Evolutionary conservation across 2,888 invertebrate species (phyloP), one percentile per base, ranked within the genome.

Genomic region (Oligia latruncula): DNA sequence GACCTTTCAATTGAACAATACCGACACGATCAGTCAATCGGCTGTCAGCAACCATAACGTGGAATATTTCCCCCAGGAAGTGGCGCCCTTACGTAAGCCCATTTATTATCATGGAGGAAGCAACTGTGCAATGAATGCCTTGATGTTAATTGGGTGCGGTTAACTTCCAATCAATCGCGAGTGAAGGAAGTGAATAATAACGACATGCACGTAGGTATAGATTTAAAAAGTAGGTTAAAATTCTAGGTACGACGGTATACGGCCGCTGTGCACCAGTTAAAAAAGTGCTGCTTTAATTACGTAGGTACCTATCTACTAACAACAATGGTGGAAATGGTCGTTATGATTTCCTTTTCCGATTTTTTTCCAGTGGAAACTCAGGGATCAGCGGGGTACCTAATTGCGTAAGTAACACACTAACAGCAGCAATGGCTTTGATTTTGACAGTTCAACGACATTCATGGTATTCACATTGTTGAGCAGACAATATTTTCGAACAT

Each of bases 41-140:
- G 58, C 60, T 78, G 74, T 71, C 60, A 73, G 75, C 52, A 64
- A 66, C 46, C 46, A 13, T 64, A 74, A 40, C 64, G 76, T 78
- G 55, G 46, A 65, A 65, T 43, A 58, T 82, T 88, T 85, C 65
- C 71, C 65, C 73, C 64, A 80, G 88, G 86, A 86, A 86, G 60
- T 82, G 29, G 55, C 35, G 52, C 74, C 62, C 70, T 82, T 87
- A 80, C 74, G 71, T 85, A 85, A 86, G 62, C n/a, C 71, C 77
- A 74, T 80, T 70, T 71, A 78, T 77, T 71, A 81, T 77, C 75
- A 78, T 74, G 72, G 74, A 88, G 88, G 86, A 87, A 85, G 73
- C 68, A 66, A 82, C 46, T 29, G 73, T 77, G 62, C 71, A 80
- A 83, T 74, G 46, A 80, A 80, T 73, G 77, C 64, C 46, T 76